Conservation (phyloP, 35 echinoderm and acorn worm genomes). For the Chiridota heheva region DNA sequence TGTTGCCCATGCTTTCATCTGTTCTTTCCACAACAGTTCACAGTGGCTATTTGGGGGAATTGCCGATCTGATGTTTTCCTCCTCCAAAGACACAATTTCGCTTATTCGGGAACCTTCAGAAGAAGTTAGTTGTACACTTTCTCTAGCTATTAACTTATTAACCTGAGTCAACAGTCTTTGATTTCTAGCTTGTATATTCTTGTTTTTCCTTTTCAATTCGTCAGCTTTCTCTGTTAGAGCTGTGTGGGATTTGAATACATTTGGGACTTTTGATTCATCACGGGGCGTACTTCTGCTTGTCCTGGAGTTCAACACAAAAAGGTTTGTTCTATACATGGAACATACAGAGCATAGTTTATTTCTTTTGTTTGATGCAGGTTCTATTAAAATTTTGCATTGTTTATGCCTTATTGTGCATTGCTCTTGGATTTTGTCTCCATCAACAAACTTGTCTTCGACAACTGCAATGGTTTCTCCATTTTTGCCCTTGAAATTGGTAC, state of each 20-base stretch:
- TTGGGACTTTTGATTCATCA: background rate
- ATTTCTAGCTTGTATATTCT: background rate
- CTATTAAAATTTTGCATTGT: conserved; percentile 14
- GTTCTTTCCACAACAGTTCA: conserved; percentile 60
- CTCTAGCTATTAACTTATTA: background rate
- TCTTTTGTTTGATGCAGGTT: background rate
- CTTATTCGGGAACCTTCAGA: background rate
- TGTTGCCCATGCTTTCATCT: conserved; percentile 49
- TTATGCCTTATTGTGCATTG: conserved; percentile 31
- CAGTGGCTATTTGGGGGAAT: conserved; percentile 9
- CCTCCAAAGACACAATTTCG: background rate
- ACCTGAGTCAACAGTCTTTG: background rate
- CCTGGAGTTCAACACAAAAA: background rate
- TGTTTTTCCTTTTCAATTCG: conserved; percentile 9
- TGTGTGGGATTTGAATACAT: background rate
- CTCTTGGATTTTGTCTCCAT: background rate
- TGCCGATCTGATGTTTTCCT: background rate
- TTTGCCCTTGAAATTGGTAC: background rate
- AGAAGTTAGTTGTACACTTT: conserved; percentile 2
- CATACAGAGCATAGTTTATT: conserved; percentile 6
- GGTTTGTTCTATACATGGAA: background rate
- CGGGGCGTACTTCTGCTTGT: background rate
- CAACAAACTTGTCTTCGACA: background rate
- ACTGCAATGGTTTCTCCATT: background rate
- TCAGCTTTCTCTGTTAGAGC: conserved; percentile 5